Conservation (phyloP, 2,888 invertebrate species). For the Diarsia brunnea region DNA sequence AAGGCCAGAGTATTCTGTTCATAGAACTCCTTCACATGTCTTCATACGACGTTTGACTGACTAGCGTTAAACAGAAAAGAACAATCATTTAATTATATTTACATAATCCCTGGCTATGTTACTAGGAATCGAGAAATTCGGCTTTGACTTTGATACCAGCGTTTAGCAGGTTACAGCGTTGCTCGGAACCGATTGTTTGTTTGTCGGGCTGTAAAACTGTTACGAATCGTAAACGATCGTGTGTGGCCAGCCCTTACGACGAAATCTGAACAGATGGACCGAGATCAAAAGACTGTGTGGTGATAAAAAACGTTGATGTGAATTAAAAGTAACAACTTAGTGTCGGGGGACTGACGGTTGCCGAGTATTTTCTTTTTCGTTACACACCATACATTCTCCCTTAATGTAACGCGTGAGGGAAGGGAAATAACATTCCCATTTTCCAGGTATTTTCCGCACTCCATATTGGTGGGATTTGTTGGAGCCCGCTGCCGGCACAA, state of each 20-base stretch:
- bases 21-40: conserved; percentile 41
- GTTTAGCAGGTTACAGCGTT: conserved; percentile 82
- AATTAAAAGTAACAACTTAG: conserved; percentile 88
- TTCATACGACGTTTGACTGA: conserved; percentile 63
- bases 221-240: conserved; percentile 89
- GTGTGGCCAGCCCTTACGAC: conserved; percentile 91
- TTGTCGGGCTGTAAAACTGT: conserved; percentile 89
- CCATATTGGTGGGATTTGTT: conserved; percentile 89
- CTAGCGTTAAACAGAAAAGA: conserved; percentile 64
- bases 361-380: conserved; percentile 72
- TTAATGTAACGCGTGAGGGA: conserved; percentile 68
- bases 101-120: conserved; percentile 69
- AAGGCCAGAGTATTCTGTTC: conserved; percentile 31
- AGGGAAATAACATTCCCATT: conserved; percentile 83
- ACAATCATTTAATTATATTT: conserved; percentile 68
- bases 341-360: conserved; percentile 72
- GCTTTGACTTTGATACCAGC: conserved; percentile 86
- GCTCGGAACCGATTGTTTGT: conserved; percentile 89
- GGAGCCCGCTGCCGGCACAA: conserved; percentile 78
- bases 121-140: conserved; percentile 84
- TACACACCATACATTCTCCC: conserved; percentile 72
- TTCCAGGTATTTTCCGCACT: conserved; percentile 89
- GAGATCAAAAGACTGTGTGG: conserved; percentile 87
- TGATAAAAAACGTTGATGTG: conserved; percentile 89
- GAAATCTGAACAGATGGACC: conserved; percentile 89